Base-by-base conservation (phyloP, 2,113 vertebrate genomes). In the Mystacornis crossleyi region DNA sequence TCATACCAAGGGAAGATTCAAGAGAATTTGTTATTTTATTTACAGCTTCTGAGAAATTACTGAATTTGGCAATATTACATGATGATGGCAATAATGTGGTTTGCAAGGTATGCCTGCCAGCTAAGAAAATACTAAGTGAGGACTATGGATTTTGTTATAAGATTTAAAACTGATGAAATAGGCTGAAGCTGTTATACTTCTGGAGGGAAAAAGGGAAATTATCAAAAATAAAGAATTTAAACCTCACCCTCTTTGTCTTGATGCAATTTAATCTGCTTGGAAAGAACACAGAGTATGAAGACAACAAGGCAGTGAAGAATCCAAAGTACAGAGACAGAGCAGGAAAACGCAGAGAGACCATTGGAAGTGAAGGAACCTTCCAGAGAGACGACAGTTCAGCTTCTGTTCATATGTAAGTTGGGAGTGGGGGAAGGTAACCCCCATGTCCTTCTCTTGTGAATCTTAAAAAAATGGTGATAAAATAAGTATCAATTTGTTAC, bases 291-390 rank as follows among this genome's bases (percentile, higher is more conserved):
- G 99, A 99, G 26, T 99, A 98, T 42, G 99, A 99, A 92, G 99
- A 99, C 82, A 97, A 97, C 86, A 98, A 99, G 97, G 94, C 97
- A 26, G 36, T 99, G 79, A 99, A 97, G 93, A 99, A 99, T 97
- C 98, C 98, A n/a, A 99, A 98, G 81, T 99, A 99, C 89, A 99
- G 98, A 97, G 99, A 99, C 34, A 97, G 99, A 97, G 99, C 99
- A 38, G 98, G 99, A 93, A 99, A 98, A 90, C 98, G 99, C 17
- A 98, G 99, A 23, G 98, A 99, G 90, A 98, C 98, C 1, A 92
- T 99, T 93, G 99, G 99, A 85, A 99, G 99, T 48, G 99, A 99
- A 95, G 99, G 99, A 14, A 98, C 96, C 42, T 99, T 99, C 95
- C 98, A 99, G 47, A 98, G 99, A 96, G 99, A 99, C 47, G 99